Evolutionary conservation across 2,888 invertebrate genomes (phyloP).

Genomic region (Bimastos eiseni): DNA sequence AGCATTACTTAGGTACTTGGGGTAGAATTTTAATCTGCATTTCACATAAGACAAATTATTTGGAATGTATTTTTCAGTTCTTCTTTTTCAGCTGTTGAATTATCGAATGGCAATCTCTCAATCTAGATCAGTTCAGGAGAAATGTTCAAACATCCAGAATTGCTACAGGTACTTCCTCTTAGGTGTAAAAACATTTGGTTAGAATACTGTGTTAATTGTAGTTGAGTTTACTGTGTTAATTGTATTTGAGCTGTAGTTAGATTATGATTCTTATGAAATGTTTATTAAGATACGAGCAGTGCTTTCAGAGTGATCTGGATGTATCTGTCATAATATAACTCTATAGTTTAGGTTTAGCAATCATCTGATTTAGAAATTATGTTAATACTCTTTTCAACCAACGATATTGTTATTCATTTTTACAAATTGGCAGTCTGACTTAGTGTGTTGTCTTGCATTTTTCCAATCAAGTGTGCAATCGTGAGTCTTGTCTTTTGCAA

Average conservation of each 20-base stretch:
- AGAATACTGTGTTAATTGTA: neutral
- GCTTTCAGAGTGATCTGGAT: neutral
- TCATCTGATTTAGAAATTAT: neutral
- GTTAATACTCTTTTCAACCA: neutral
- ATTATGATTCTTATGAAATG: no score
- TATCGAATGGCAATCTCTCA: constrained; percentile 49
- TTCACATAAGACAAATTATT: no score
- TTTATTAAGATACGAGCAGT: neutral
- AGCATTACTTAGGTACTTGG: no score
- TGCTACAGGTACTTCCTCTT: neutral
- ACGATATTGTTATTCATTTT: neutral
- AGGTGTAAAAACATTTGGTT: neutral
- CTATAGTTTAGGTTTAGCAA: neutral
- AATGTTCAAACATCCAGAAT: neutral
- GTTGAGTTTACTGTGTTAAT: neutral
- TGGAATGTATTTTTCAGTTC: neutral
- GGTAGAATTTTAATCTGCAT: no score
- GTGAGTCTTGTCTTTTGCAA: neutral
- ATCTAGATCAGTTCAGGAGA: neutral
- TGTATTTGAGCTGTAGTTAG: no score
- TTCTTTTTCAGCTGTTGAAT: constrained; percentile 51
- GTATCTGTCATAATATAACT: neutral
- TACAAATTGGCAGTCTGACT: neutral
- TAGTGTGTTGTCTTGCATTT: neutral
- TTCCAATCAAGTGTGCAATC: no score